Conservation (phyloP, 23 tunicate species). For the Halocynthia roretzi region DNA sequence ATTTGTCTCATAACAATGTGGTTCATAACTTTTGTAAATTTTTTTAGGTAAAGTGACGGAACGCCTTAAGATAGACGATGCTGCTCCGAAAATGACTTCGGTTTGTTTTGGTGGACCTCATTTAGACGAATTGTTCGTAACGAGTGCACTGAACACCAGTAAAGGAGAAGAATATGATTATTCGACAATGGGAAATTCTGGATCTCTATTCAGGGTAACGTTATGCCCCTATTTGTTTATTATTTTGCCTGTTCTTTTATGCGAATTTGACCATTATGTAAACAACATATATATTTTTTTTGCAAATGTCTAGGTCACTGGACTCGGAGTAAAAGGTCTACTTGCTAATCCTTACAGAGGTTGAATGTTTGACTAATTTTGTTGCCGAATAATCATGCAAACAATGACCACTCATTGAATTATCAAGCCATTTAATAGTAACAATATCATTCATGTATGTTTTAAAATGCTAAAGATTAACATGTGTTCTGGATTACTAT, state of each 20-base stretch:
- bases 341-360: conserved; percentile 1
- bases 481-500: too few relatives aligned
- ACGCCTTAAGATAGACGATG: conserved; percentile 39
- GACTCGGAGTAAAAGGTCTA: background rate
- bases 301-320: background rate
- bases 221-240: background rate
- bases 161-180: background rate
- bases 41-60: conserved; percentile 31
- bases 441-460: too few relatives aligned
- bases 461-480: too few relatives aligned
- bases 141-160: conserved; percentile 34
- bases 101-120: conserved; percentile 84
- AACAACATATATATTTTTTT: too few relatives aligned
- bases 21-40: too few relatives aligned
- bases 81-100: conserved; percentile 64
- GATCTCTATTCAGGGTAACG: conserved; percentile 1
- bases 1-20: too few relatives aligned
- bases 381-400: background rate
- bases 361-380: background rate
- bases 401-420: too few relatives aligned
- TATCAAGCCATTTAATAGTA: too few relatives aligned
- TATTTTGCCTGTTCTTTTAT: too few relatives aligned
- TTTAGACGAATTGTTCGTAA: conserved; percentile 70
- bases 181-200: background rate
- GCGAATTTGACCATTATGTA: too few relatives aligned